phyloP scores from a whole-genome alignment of 2,113 vertebrate species.

The Sigmodon hispidus region DNA sequence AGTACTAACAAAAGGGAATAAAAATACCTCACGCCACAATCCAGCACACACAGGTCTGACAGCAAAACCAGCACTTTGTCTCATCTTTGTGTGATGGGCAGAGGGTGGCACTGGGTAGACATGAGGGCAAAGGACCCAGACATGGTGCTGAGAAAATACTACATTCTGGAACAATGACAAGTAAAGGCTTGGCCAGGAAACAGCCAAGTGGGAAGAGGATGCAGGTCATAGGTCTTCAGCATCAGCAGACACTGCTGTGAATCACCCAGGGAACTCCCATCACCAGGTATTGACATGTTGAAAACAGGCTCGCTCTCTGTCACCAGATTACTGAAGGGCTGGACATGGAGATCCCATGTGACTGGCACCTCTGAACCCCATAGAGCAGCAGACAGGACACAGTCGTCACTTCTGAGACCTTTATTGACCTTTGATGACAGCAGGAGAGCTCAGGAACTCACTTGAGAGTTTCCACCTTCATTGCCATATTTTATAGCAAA shows the following conservation, averaged over 20 bases:
- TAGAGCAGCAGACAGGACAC: neutral
- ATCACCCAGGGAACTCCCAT: too few relatives aligned
- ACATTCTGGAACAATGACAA: neutral
- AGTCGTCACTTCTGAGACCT: conserved; percentile 77
- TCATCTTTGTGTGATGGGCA: neutral
- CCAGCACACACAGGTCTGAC: conserved; percentile 66
- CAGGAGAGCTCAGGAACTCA: conserved; percentile 78
- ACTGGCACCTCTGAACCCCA: neutral
- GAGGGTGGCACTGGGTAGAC: neutral
- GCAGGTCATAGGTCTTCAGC: neutral
- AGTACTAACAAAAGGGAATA: conserved; percentile 87
- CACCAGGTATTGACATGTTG: neutral
- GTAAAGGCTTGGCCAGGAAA: neutral
- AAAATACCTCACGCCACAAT: conserved; percentile 85
- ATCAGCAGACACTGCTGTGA: neutral
- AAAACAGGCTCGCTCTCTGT: neutral
- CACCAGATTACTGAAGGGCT: neutral
- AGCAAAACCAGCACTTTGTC: conserved; percentile 51
- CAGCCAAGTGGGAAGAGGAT: fast-evolving
- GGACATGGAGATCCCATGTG: neutral
- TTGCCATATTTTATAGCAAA: conserved; percentile 7
- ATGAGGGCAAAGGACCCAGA: neutral
- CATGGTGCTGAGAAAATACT: too few relatives aligned
- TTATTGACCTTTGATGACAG: conserved; percentile 74
- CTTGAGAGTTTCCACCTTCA: neutral